phyloP scores from a whole-genome alignment of 2,888 invertebrate species.

The Rhingia rostrata region DNA sequence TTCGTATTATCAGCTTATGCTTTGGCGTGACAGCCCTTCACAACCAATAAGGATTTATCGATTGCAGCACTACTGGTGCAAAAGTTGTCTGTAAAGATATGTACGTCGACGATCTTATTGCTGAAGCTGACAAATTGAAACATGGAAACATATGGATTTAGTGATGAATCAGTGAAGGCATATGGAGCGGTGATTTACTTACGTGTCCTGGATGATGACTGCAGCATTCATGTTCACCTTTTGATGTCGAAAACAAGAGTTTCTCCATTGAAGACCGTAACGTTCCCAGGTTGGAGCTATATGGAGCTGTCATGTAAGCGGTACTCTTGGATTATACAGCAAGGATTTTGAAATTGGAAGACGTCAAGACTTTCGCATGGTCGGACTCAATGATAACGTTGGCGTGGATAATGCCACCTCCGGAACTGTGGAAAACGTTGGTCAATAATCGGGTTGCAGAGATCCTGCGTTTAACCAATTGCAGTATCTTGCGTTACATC shows the following conservation, averaged over 20 bases:
- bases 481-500: constrained; percentile 49
- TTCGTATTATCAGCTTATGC: constrained; percentile 44
- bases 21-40: constrained; percentile 18
- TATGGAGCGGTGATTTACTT: background rate
- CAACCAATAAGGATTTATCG: no score
- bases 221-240: background rate
- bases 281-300: constrained; percentile 60
- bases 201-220: background rate
- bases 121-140: no score
- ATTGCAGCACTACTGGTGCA: no score
- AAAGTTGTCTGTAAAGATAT: no score
- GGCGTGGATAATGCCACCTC: constrained; percentile 52
- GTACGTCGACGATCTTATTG: no score
- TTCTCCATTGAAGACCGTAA: constrained; percentile 49
- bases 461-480: constrained; percentile 32
- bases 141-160: background rate
- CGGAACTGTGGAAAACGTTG: constrained; percentile 44
- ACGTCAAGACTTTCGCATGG: constrained; percentile 24
- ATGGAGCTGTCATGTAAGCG: constrained; percentile 50
- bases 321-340: constrained; percentile 32
- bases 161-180: background rate
- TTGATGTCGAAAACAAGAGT: constrained; percentile 59
- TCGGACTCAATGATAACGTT: constrained; percentile 63
- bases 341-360: background rate
- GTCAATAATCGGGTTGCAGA: constrained; percentile 64